Conservation (phyloP, 2,797 vertebrate species). For the Alosa sapidissima region DNA sequence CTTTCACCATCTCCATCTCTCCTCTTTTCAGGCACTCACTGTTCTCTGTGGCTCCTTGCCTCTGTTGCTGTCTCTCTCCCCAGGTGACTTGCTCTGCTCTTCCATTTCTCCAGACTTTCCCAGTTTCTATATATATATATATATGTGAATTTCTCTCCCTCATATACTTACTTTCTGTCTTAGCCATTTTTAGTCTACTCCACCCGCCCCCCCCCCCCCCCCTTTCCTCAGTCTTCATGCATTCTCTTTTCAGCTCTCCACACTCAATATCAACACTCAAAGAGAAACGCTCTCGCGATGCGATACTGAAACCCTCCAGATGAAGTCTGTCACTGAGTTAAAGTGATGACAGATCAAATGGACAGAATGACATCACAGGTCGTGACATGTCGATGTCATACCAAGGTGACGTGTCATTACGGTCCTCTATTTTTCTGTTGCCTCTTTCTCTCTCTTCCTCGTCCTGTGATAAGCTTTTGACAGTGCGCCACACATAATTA, state of each 20-base stretch:
- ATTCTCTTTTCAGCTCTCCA: background rate
- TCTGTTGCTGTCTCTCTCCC: background rate
- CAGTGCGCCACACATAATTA: slow-evolving; percentile 23
- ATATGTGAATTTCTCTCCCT: background rate
- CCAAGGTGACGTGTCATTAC: background rate
- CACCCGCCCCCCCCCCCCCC: background rate
- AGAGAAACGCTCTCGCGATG: no score
- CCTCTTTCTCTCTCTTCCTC: background rate
- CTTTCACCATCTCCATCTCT: slow-evolving; percentile 22
- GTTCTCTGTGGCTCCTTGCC: background rate
- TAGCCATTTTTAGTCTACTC: background rate
- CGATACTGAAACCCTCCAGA: background rate
- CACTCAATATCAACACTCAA: background rate
- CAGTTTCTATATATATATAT: no score
- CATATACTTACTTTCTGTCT: background rate
- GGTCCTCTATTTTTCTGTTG: background rate
- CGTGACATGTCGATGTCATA: background rate
- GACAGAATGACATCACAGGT: background rate
- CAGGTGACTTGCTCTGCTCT: no score
- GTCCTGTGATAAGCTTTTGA: slow-evolving; percentile 22
- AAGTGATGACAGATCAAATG: background rate
- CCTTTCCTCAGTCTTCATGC: background rate
- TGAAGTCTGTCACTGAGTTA: background rate
- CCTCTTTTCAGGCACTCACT: background rate
- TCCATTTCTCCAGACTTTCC: no score